Evolutionary conservation across 1,140 invertebrate genomes (phyloP).

Genomic region (Dendroctonus valens): DNA sequence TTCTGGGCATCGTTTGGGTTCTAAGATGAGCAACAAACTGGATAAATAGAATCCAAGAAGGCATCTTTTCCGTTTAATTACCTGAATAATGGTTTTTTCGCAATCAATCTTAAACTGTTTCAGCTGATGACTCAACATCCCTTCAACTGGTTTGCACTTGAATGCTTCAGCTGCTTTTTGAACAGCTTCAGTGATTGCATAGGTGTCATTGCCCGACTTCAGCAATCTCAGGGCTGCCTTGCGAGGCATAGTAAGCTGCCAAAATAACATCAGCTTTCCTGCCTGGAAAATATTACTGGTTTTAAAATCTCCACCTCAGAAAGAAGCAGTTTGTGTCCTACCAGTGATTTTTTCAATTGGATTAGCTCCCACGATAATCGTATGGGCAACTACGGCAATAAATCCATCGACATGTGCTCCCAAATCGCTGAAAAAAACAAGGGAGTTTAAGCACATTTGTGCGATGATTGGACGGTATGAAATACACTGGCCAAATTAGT

Average conservation of each 20-base stretch:
- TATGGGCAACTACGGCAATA: constrained; percentile 97
- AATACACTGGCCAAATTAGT: no score
- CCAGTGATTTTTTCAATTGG: constrained; percentile 69
- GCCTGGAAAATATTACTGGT: constrained; percentile 46
- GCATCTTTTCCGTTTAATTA: constrained; percentile 48
- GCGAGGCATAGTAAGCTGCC: constrained; percentile 92
- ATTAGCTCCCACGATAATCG: constrained; percentile 83
- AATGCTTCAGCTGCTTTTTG: constrained; percentile 90
- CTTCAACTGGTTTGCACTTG: constrained; percentile 97
- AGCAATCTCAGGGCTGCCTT: constrained; percentile 91
- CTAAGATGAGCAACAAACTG: constrained; percentile 6
- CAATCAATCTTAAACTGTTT: constrained; percentile 97
- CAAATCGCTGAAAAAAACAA: constrained; percentile 75
- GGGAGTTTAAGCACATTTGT: background rate
- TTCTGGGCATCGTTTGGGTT: constrained; percentile 91
- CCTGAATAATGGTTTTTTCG: constrained; percentile 96
- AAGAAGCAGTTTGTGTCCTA: constrained; percentile 5
- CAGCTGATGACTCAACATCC: constrained; percentile 97
- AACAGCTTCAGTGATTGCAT: constrained; percentile 88
- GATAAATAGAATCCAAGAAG: constrained; percentile 48
- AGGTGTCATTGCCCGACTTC: constrained; percentile 80
- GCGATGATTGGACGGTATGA: no score
- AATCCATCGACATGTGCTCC: constrained; percentile 99
- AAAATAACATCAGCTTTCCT: constrained; percentile 92
- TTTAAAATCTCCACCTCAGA: background rate